These are phyloP conservation scores for Pogonomyrmex californicus DNA, from an alignment of 1,140 invertebrate species.

Conservation along the genomic window DNA sequence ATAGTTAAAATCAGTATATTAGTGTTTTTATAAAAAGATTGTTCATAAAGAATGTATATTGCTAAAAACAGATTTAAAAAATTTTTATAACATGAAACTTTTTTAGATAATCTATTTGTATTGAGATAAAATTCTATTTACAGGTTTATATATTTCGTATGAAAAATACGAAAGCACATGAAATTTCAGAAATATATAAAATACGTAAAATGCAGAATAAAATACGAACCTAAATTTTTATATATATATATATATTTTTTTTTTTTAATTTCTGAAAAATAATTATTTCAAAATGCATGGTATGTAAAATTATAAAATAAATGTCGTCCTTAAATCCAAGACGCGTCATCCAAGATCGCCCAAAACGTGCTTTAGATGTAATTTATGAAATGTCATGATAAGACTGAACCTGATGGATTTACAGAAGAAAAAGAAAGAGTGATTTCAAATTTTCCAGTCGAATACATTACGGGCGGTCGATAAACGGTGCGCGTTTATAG, in stretches of 20 bases:
- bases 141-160: neutral
- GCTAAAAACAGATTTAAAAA: neutral
- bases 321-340: neutral
- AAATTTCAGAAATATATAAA: neutral
- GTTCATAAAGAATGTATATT: neutral
- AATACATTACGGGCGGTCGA: conserved; percentile 66
- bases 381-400: conserved; percentile 3
- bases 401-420: neutral
- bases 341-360: neutral
- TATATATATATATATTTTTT: too few relatives aligned
- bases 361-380: neutral
- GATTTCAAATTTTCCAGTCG: conserved; percentile 48
- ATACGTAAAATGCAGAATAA: neutral
- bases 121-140: neutral
- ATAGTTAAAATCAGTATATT: neutral
- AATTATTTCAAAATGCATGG: neutral
- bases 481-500: conserved; percentile 68
- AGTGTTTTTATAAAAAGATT: neutral
- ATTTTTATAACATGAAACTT: neutral
- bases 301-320: neutral
- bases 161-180: neutral
- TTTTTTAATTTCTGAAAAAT: too few relatives aligned
- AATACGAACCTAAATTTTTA: neutral
- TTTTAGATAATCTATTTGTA: neutral
- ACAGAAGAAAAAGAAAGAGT: neutral